Conservation (phyloP, 1,140 invertebrate genomes). For the Ceratosolen fusciceps region DNA sequence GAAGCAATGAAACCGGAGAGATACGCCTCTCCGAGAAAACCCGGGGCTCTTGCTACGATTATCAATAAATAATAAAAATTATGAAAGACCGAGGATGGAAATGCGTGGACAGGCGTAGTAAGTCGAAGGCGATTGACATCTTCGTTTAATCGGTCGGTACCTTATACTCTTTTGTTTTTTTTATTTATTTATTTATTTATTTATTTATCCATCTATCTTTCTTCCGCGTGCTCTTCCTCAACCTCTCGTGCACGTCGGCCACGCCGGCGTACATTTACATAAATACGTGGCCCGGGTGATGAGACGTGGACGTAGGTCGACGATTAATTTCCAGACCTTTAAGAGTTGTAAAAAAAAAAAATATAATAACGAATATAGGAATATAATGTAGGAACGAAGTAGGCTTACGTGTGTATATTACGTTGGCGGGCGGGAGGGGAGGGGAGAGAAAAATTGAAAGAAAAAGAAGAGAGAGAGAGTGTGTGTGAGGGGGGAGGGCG, state of each 20-base stretch:
- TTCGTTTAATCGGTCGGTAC: slow-evolving; percentile 3
- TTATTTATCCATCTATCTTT: not conserved
- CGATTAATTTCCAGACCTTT: not conserved
- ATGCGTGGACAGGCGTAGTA: not conserved
- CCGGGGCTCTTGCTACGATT: too few relatives aligned
- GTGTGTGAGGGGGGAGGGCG: too few relatives aligned
- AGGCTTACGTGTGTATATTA: too few relatives aligned
- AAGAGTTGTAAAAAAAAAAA: not conserved
- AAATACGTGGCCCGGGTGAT: too few relatives aligned
- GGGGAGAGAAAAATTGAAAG: not conserved
- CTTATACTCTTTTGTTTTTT: slow-evolving; percentile 41
- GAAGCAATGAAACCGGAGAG: too few relatives aligned
- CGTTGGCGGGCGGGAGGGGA: too few relatives aligned
- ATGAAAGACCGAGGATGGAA: too few relatives aligned
- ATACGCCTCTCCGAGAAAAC: too few relatives aligned
- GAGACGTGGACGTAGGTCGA: too few relatives aligned
- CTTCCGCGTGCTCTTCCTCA: not conserved
- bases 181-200: too few relatives aligned
- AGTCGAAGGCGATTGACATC: slow-evolving; percentile 32
- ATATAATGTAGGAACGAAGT: too few relatives aligned
- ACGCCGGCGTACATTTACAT: not conserved
- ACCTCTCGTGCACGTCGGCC: not conserved
- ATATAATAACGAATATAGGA: not conserved
- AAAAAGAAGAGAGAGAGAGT: not conserved
- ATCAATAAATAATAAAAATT: too few relatives aligned